These are phyloP conservation scores for Chiloscyllium punctatum DNA, from an alignment of 2,797 vertebrate genomes.

Conservation along the genomic window DNA sequence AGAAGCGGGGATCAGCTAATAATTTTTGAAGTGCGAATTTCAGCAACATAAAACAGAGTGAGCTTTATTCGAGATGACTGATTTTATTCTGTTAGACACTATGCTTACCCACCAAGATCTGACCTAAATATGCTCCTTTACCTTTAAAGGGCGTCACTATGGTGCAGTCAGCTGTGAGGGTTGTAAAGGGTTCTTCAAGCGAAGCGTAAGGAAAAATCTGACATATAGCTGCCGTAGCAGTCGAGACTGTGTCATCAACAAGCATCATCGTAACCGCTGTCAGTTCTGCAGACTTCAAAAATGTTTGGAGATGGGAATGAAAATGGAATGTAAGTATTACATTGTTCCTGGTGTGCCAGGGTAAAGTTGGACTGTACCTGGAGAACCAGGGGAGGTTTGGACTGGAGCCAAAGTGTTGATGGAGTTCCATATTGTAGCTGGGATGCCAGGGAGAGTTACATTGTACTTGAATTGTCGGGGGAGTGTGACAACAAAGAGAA, in stretches of 20 bases:
- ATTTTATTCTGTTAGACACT: background rate
- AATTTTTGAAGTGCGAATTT: background rate
- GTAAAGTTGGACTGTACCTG: constrained; percentile 11
- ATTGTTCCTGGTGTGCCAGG: background rate
- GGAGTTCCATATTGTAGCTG: background rate
- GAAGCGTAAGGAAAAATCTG: constrained; percentile 92
- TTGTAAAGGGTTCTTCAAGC: constrained; percentile 98
- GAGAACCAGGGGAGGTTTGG: no score
- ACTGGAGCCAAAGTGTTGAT: background rate
- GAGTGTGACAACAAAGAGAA: background rate
- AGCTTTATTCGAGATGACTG: background rate
- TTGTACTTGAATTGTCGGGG: background rate
- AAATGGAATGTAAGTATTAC: constrained; percentile 89
- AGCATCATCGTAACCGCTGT: constrained; percentile 96
- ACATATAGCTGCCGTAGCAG: constrained; percentile 96
- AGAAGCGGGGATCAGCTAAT: background rate
- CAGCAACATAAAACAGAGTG: background rate
- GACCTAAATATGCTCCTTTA: background rate
- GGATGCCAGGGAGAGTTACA: background rate
- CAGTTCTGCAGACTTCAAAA: constrained; percentile 93
- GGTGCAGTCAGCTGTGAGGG: constrained; percentile 97
- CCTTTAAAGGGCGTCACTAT: constrained; percentile 84
- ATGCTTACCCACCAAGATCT: background rate
- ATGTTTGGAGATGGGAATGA: constrained; percentile 98
- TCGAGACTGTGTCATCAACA: constrained; percentile 97